Percentiles rank a stretch among this genome's conserved stretches.
Evolutionary conservation across 2,888 invertebrate genomes (phyloP).

Genomic region (Macaria notata): DNA sequence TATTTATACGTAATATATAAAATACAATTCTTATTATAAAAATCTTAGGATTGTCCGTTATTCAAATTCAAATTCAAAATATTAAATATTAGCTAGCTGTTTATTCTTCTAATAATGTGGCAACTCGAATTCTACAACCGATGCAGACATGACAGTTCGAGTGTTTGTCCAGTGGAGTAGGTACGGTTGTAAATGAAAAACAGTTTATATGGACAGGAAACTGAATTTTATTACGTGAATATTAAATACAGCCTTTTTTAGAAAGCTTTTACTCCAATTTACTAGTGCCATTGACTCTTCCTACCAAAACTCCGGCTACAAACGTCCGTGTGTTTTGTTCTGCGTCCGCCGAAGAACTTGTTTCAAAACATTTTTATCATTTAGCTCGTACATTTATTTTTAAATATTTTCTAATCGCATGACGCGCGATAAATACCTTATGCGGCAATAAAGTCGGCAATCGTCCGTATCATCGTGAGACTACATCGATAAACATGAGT

Average conservation of each 20-base stretch:
- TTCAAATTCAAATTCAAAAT: too few relatives aligned
- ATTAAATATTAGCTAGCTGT: neutral
- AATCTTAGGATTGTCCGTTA: too few relatives aligned
- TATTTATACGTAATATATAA: too few relatives aligned
- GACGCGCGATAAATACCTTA: conserved; percentile 32
- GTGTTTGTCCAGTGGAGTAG: conserved; percentile 31
- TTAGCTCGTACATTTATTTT: conserved; percentile 45
- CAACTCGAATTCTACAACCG: neutral
- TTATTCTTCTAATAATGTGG: too few relatives aligned
- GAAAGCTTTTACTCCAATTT: conserved; percentile 10
- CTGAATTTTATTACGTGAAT: conserved; percentile 17
- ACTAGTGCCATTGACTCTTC: neutral
- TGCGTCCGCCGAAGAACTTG: conserved; percentile 57
- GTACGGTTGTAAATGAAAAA: conserved; percentile 28
- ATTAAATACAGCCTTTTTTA: conserved; percentile 14
- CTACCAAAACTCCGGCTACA: conserved; percentile 1
- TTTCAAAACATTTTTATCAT: conserved; percentile 61
- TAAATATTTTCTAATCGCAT: conserved; percentile 38
- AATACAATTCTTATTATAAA: too few relatives aligned
- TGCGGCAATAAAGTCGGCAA: conserved; percentile 20
- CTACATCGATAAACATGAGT: conserved; percentile 61
- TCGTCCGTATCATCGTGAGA: conserved; percentile 30
- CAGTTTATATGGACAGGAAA: conserved; percentile 23
- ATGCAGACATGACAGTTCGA: conserved; percentile 26
- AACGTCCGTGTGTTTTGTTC: conserved; percentile 19